phyloP scores from a whole-genome alignment of 2,888 invertebrate species.

The Bombylius discolor region DNA sequence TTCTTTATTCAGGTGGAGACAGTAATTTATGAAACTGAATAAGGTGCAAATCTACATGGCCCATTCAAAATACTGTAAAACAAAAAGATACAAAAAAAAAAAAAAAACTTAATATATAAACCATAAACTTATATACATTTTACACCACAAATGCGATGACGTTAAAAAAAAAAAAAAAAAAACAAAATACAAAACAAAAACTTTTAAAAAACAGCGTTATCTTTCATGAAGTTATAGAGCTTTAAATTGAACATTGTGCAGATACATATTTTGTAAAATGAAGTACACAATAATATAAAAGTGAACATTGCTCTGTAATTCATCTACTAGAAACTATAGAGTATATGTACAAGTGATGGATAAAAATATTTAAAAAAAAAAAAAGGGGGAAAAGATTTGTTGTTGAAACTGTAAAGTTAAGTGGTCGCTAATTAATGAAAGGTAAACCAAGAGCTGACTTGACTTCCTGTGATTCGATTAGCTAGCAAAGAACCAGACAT shows the following conservation, averaged over 20 bases:
- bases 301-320: too few species aligned
- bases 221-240: too few species aligned
- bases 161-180: too few species aligned
- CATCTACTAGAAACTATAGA: too few species aligned
- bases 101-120: not conserved
- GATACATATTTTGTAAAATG: too few species aligned
- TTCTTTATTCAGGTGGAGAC: conserved; percentile 1
- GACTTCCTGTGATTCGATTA: conserved; percentile 13
- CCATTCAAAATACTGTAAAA: not conserved
- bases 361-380: not conserved
- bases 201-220: too few species aligned
- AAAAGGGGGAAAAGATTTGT: not conserved
- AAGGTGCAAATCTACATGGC: conserved; percentile 3
- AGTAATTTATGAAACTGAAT: conserved; percentile 8
- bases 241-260: too few species aligned
- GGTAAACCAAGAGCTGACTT: conserved; percentile 11
- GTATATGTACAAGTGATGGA: not conserved
- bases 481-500: not conserved
- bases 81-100: not conserved
- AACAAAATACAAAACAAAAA: too few species aligned
- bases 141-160: not conserved
- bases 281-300: too few species aligned
- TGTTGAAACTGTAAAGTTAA: conserved; percentile 5
- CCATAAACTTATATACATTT: not conserved
- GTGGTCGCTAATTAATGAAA: conserved; percentile 19